phyloP scores from a whole-genome alignment of 2,797 vertebrate genomes.

The Danio aesculapii region DNA sequence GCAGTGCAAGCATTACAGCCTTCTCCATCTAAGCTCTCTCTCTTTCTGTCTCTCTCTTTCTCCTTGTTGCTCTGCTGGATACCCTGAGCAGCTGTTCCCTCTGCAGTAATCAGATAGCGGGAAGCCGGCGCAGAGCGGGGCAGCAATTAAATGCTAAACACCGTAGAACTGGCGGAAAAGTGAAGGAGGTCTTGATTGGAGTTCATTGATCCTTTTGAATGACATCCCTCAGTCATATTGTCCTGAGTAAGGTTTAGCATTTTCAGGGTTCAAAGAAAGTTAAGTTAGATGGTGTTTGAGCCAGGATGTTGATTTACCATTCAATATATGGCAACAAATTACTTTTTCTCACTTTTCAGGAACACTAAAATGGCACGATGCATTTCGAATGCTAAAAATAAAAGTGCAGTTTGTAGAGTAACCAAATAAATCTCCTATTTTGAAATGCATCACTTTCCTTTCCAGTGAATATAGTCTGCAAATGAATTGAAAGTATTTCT shows the following conservation, averaged over 20 bases:
- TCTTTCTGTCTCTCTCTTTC: constrained; percentile 10
- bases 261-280: neutral
- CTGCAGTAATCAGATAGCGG: constrained; percentile 56
- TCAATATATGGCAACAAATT: neutral
- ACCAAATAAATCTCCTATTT: neutral
- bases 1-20: neutral
- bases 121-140: constrained; percentile 48
- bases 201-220: constrained; percentile 55
- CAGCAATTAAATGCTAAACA: constrained; percentile 65
- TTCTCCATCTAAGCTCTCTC: neutral
- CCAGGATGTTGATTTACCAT: neutral
- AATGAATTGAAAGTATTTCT: neutral
- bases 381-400: neutral
- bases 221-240: constrained; percentile 35
- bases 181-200: constrained; percentile 56
- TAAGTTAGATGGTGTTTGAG: neutral
- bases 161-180: constrained; percentile 47
- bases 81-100: constrained; percentile 54
- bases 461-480: neutral
- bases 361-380: neutral
- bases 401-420: neutral
- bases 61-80: constrained; percentile 31
- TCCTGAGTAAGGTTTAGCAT: neutral
- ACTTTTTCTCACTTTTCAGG: neutral
- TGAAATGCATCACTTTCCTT: neutral